Percentiles rank a stretch among this genome's conserved stretches.
phyloP scores from a whole-genome alignment of 2,888 invertebrate species.

The Nysson spinosus region DNA sequence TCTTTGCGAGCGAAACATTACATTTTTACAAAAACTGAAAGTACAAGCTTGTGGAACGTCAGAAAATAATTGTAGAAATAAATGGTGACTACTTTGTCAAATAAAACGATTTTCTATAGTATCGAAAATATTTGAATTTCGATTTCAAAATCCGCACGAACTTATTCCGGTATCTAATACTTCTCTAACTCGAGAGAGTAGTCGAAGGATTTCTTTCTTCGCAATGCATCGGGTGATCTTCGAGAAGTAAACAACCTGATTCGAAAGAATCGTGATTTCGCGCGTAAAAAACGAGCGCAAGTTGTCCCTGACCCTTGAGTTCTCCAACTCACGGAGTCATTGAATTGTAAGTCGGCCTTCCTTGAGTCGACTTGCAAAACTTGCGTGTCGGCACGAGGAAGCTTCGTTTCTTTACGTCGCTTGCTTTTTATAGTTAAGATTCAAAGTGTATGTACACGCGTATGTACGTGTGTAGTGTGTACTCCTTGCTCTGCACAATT shows the following conservation, averaged over 20 bases:
- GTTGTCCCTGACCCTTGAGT: constrained; percentile 8
- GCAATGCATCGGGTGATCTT: too few relatives aligned
- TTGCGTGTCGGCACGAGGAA: background rate
- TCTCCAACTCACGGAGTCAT: constrained; percentile 1
- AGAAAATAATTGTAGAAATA: too few relatives aligned
- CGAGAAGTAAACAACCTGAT: background rate
- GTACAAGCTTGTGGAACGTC: too few relatives aligned
- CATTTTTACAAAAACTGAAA: too few relatives aligned
- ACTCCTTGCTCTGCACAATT: background rate
- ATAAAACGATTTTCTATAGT: too few relatives aligned
- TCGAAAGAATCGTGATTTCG: constrained; percentile 2
- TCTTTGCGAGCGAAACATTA: too few relatives aligned
- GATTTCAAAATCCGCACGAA: too few relatives aligned
- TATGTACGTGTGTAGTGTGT: background rate
- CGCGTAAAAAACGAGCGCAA: constrained; percentile 2
- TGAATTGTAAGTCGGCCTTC: background rate
- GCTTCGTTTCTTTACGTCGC: background rate
- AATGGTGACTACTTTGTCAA: too few relatives aligned
- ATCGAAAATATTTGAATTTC: too few relatives aligned
- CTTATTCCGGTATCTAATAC: too few relatives aligned
- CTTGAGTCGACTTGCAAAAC: background rate
- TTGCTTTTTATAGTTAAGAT: constrained; percentile 5
- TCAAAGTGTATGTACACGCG: background rate
- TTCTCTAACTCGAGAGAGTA: too few relatives aligned
- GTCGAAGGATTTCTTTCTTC: too few relatives aligned